These are phyloP conservation scores for Petrolisthes cinctipes DNA, from an alignment of 2,888 invertebrate genomes.

Conservation along the genomic window DNA sequence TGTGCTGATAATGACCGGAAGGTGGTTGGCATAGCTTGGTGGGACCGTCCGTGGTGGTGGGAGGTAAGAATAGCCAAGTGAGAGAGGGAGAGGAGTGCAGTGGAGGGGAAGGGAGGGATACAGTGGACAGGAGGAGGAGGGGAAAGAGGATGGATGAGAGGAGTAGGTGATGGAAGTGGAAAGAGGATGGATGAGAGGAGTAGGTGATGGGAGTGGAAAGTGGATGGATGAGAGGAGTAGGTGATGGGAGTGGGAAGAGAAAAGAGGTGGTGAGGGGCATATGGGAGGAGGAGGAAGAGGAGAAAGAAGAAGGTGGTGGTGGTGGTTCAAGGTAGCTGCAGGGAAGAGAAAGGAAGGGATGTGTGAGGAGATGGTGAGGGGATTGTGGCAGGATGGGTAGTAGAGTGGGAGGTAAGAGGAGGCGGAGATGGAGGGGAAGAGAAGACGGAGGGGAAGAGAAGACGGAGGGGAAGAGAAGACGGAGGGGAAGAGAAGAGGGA, in stretches of 20 bases:
- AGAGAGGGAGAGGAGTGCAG: not conserved
- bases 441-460: not conserved
- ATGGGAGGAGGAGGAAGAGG: not conserved
- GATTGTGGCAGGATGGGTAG: not conserved
- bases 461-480: not conserved
- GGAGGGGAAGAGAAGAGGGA: not conserved
- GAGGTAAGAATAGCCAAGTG: not conserved
- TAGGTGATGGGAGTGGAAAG: too few relatives aligned
- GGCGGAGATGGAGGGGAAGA: not conserved
- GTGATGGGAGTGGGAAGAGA: not conserved
- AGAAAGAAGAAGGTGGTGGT: not conserved
- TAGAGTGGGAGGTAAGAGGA: not conserved
- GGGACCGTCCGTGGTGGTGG: too few relatives aligned
- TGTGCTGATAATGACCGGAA: too few relatives aligned
- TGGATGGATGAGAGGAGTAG: not conserved
- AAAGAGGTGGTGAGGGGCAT: not conserved
- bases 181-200: not conserved
- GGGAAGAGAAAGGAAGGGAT: not conserved
- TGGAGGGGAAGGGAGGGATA: not conserved
- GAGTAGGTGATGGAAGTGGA: too few relatives aligned
- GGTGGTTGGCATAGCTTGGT: not conserved
- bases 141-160: not conserved
- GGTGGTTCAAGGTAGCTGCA: not conserved
- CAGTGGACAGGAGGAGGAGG: too few relatives aligned
- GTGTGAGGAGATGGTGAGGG: not conserved